Conservation (phyloP, 1,140 invertebrate genomes). For the Drosophila rhopaloa region DNA sequence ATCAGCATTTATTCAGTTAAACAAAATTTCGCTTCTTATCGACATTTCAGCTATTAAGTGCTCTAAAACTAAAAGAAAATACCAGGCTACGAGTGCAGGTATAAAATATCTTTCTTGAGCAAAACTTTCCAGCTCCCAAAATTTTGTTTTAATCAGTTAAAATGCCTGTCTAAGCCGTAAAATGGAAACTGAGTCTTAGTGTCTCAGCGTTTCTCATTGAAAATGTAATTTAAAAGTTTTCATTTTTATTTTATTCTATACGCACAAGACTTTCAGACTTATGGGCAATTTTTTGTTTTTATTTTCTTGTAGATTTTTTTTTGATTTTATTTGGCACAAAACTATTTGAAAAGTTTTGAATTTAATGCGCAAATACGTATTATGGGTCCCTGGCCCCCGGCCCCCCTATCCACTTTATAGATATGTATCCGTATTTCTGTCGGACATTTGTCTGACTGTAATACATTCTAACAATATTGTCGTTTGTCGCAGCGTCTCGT, state of each 20-base stretch:
- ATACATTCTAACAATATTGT: constrained; percentile 80
- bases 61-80: constrained; percentile 23
- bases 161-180: constrained; percentile 46
- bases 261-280: constrained; percentile 11
- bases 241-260: constrained; percentile 64
- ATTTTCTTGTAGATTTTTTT: constrained; percentile 54
- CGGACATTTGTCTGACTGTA: constrained; percentile 57
- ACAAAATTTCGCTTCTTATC: constrained; percentile 3
- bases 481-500: constrained; percentile 50
- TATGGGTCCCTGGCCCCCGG: constrained; percentile 22
- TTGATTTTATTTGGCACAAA: constrained; percentile 66
- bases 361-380: constrained; percentile 83
- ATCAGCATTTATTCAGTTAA: background rate
- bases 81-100: constrained; percentile 11
- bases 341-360: constrained; percentile 80
- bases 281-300: constrained; percentile 34
- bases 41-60: constrained; percentile 2
- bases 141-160: constrained; percentile 43
- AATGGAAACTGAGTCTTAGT: constrained; percentile 25
- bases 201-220: constrained; percentile 37
- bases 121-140: constrained; percentile 17
- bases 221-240: constrained; percentile 78
- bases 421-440: constrained; percentile 12
- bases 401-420: background rate
- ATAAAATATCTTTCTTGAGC: constrained; percentile 10